Percentiles rank a stretch among this genome's conserved stretches.
phyloP scores from a whole-genome alignment of 2,888 invertebrate species.

The Glaucopsyche alexis region DNA sequence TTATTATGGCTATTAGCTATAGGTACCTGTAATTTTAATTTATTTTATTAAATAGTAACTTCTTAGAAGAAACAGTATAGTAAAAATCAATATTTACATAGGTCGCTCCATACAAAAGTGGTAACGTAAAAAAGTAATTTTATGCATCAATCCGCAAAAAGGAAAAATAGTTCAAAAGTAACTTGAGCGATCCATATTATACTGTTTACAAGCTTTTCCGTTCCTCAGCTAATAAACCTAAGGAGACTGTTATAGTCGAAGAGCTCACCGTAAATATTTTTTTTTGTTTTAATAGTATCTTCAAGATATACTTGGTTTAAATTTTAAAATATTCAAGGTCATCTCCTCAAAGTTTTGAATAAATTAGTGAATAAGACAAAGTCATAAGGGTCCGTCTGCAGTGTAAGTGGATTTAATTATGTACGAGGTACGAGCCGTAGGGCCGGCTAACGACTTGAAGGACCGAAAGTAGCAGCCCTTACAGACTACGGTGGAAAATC shows the following conservation, averaged over 20 bases:
- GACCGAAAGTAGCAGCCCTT: not conserved
- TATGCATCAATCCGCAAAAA: too few relatives aligned
- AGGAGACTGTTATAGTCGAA: not conserved
- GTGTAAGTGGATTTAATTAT: conserved; percentile 16
- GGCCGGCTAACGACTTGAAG: conserved; percentile 3
- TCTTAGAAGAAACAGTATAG: too few relatives aligned
- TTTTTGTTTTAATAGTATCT: not conserved
- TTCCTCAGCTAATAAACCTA: too few relatives aligned
- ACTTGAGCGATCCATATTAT: too few relatives aligned
- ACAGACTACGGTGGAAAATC: conserved; percentile 3
- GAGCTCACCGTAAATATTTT: not conserved
- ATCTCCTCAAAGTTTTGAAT: not conserved
- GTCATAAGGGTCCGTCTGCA: conserved; percentile 4
- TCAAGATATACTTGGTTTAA: not conserved
- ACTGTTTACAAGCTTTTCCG: too few relatives aligned
- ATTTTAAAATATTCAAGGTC: not conserved
- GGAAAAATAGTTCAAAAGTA: too few relatives aligned
- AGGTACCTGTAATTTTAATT: too few relatives aligned
- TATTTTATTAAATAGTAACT: too few relatives aligned
- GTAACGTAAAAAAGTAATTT: too few relatives aligned
- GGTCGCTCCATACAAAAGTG: too few relatives aligned
- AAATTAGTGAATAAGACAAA: conserved; percentile 10
- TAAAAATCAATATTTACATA: too few relatives aligned
- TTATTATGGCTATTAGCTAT: too few relatives aligned
- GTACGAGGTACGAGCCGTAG: conserved; percentile 10